Evolutionary conservation across 2,797 vertebrate genomes (phyloP).

Genomic region (Chrysolophus pictus): DNA sequence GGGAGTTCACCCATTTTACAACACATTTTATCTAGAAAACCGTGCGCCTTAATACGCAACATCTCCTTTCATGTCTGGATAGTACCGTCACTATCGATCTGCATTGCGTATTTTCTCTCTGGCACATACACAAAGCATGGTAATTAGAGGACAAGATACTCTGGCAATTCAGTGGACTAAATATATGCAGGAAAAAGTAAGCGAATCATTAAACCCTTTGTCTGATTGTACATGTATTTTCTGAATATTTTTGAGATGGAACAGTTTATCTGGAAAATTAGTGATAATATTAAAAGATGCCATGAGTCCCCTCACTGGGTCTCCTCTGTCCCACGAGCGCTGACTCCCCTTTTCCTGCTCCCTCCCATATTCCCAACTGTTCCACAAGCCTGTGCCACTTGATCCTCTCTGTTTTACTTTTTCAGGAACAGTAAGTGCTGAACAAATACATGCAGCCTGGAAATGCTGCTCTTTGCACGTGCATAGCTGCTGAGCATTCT

Average conservation of each 20-base stretch:
- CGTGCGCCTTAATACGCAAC: not conserved
- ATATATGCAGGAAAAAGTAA: not conserved
- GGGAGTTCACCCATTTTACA: not conserved
- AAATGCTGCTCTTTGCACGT: not conserved
- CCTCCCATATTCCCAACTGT: not conserved
- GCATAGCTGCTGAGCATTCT: not conserved
- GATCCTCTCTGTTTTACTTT: not conserved
- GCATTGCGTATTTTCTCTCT: not conserved
- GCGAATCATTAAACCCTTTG: not conserved
- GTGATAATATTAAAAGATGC: not conserved
- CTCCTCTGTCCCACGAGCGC: not conserved
- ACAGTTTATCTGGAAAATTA: not conserved
- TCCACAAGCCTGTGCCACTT: fast-evolving
- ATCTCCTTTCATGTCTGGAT: not conserved
- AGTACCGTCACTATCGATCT: not conserved
- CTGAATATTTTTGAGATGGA: not conserved
- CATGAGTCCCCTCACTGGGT: not conserved
- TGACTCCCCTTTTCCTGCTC: not conserved
- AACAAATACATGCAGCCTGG: not conserved
- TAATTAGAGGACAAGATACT: not conserved
- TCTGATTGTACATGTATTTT: not conserved
- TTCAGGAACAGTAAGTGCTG: not conserved
- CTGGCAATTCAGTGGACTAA: not conserved
- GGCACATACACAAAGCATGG: not conserved
- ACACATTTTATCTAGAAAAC: not conserved